A percentile compares a stretch with the other conserved stretches of the same genome.
Evolutionary conservation across 2,888 invertebrate species (phyloP).

Genomic region (Drosophila greeni): DNA sequence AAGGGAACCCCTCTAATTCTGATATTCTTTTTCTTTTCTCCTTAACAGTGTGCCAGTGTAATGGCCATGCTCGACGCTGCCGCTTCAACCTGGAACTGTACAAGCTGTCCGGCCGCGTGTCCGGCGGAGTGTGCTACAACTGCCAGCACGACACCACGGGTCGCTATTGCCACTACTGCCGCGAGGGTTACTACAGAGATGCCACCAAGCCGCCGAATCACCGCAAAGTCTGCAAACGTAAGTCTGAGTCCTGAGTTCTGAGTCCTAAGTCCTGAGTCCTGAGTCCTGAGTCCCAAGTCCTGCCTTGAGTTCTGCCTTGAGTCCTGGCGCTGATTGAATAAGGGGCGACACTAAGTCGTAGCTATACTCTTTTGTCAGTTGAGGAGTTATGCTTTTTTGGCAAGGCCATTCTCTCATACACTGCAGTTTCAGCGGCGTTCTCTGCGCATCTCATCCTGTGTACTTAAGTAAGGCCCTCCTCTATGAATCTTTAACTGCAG

Average conservation of each 20-base stretch:
- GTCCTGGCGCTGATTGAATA: constrained; percentile 2
- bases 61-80: constrained; percentile 96
- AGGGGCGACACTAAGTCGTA: constrained; percentile 1
- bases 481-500: no score
- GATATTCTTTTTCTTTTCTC: neutral
- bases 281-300: neutral
- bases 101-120: constrained; percentile 95
- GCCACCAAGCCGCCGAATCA: constrained; percentile 94
- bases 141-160: constrained; percentile 98
- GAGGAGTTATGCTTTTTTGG: neutral
- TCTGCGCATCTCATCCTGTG: no score
- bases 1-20: neutral
- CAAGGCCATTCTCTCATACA: no score
- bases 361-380: neutral
- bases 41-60: constrained; percentile 97
- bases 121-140: constrained; percentile 97
- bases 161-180: constrained; percentile 98
- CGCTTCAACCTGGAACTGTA: constrained; percentile 99
- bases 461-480: no score
- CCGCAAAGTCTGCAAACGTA: constrained; percentile 98
- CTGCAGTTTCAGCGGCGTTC: no score
- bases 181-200: constrained; percentile 97
- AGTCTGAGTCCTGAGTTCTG: constrained; percentile 77
- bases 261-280: neutral
- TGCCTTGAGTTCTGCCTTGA: neutral